Evolutionary conservation across 2,797 vertebrate species (phyloP).

Genomic region (Rhinophrynus dorsalis): DNA sequence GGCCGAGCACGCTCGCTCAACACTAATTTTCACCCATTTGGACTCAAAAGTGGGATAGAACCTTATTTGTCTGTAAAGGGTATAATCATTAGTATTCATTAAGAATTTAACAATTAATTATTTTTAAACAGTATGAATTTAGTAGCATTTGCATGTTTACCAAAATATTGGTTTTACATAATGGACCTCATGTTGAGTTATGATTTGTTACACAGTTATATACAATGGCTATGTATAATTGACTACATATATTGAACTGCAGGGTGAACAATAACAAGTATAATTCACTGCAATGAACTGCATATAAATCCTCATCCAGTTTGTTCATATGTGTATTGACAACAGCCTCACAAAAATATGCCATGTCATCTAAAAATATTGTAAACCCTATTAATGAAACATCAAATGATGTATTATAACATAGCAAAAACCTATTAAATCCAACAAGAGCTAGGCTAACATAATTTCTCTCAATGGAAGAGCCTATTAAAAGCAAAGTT

Average conservation of each 20-base stretch:
- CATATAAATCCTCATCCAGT: not conserved
- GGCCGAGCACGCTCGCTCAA: no score
- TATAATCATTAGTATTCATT: no score
- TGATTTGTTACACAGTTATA: not conserved
- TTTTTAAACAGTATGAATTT: no score
- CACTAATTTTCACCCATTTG: no score
- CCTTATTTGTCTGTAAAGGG: no score
- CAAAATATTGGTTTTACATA: not conserved
- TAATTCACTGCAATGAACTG: not conserved
- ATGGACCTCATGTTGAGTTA: not conserved
- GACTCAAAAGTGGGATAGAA: no score
- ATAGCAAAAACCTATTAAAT: not conserved
- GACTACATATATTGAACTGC: not conserved
- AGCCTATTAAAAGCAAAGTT: not conserved
- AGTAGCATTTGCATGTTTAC: no score
- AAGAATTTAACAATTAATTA: no score
- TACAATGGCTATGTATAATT: not conserved
- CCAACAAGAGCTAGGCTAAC: not conserved
- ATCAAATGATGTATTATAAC: not conserved
- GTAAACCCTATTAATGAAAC: not conserved
- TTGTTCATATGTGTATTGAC: not conserved
- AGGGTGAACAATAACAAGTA: not conserved
- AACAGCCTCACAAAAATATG: not conserved
- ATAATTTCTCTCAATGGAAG: not conserved
- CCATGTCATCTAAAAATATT: conserved; percentile 8